Evolutionary conservation across 2,113 vertebrate genomes (phyloP), one percentile per base, ranked within the genome.

Genomic region (Zosterops lateralis): DNA sequence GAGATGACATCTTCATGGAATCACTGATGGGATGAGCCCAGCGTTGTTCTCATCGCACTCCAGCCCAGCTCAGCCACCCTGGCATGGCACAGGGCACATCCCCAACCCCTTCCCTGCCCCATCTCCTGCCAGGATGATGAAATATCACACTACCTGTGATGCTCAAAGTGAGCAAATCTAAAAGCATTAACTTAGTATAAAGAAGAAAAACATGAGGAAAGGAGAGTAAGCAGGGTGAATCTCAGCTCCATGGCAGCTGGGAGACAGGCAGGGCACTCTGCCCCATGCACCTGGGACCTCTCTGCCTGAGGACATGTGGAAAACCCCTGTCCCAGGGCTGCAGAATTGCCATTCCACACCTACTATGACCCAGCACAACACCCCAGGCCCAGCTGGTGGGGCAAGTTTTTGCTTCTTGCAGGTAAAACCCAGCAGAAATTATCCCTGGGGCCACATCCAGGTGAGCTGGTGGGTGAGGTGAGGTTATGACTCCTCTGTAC

Each of bases 21-120:
- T 26, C 34, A 10, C 48, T 0, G 4, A 31, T 0, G 0, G 29
- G 29, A 85, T 74, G 9, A 82, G 20, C 32, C 58, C 2, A 7
- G 42, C 0, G 0, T 50, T 57, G 36, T 22, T 83, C 18, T 67
- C 21, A 14, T 58, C 57, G 44, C 0, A 0, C 64, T 77, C 20
- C 77, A 65, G 62, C 38, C 40, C 2, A 4, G 45, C 56, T 48
- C 78, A 61, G 65, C 42, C 0, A 0, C 24, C 28, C 25, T 7
- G 19, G 53, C 32, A 60, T 0, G 8, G 66, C 78, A 48, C 66
- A 34, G 61, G 58, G 58, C 34, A 60, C 17, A 4, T 64, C 20
- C 38, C 44, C 26, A 21, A 2, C 29, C 31, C 22, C 19, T 24
- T 44, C 58, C 26, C 45, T 51, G 44, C 40, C 31, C 79, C 53